Base-by-base conservation (phyloP, 2,888 invertebrate genomes). In the Himalopsyche japonica region DNA sequence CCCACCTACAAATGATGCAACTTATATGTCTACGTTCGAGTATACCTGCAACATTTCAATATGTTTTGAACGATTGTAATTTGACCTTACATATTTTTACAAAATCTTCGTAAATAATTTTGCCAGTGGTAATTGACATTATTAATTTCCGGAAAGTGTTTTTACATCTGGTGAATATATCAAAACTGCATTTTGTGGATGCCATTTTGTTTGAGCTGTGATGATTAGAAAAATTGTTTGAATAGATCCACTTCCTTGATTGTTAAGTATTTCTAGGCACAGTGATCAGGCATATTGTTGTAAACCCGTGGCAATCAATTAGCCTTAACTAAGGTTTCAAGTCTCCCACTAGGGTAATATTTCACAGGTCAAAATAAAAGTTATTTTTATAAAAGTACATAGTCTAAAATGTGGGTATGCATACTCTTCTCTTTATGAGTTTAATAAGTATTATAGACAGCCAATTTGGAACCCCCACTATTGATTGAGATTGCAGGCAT, bases 151-250 rank as follows among this genome's bases (percentile, higher is more conserved):
- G 5, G 30, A 70, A 70, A 70, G 27, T 27, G 49, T 48, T 82
- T 57, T 77, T 78, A 49, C 64, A 79, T 82, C 70, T 37, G 34
- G 64, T 24, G 20, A 79, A 82, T 83, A 83, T 79, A 47, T 81
- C 64, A 84, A 76, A 84, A 83, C 76, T 83, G 83, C 83, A 83
- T 80, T 83, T 76, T 57, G 43, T 57, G 83, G 83, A 83, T 83
- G 83, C 83, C 83, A 83, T 83, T 70, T 83, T 83, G 83, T 83
- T 83, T 82, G 82, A 78, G 81, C 76, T 70, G 27, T 70, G 70
- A 47, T 81, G 81, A 81, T 81, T 81, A 76, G 76, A 81, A 70
- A 81, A 76, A 76, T 77, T 76, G 81, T 81, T 76, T 30, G 30
- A 70, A 70, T 30, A 30, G 15, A 27, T 27, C 30, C 18, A 43